Evolutionary conservation across 2,888 invertebrate species (phyloP), one percentile per base, ranked within the genome.

Genomic region (Chrysolina oricalcia): DNA sequence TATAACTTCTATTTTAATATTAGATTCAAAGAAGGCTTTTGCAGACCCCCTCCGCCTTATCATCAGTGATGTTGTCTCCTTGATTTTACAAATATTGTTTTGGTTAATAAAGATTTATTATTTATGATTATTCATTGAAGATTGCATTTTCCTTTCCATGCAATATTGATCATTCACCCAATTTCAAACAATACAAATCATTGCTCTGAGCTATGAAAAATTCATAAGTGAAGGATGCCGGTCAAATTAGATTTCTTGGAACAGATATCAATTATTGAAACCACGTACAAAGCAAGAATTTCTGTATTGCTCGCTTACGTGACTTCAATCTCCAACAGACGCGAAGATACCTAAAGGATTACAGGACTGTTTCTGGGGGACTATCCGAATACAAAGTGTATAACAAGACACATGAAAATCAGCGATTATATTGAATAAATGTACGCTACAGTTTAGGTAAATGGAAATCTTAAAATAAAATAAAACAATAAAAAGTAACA

Each of bases 301-400:
- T 19, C 27, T 59, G 27, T n/a, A 59, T 59, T 11, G 5, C 27
- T n/a, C n/a, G 27, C 13, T 59, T 27, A 59, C 59, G 59, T 59
- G 59, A 59, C 35, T 59, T 11, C 59, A 59, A 59, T 59, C 59
- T 15, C 35, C 59, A 59, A 27, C 59, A 59, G 6, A 50, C 19
- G 19, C 19, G 19, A 50, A 19, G 15, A 59, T 59, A 59, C 35
- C 8, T 35, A 9, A 59, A 59, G 35, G n/a, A 59, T 59, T 59
- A 50, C 59, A 17, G n/a, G 23, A 59, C 59, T 13, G n/a, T 23
- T 5, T 35, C 27, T 59, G 0, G 4, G 35, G 35, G 59, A 53
- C 21, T 35, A 35, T 27, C 10, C 5, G 35, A 35, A 59, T 59
- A 35, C 35, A 59, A 35, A 0, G n/a, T 35, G 35, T 15, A 35